Percentiles rank a stretch among this genome's conserved stretches.
phyloP scores from a whole-genome alignment of 2,797 vertebrate genomes.

The Eleutherodactylus coqui region DNA sequence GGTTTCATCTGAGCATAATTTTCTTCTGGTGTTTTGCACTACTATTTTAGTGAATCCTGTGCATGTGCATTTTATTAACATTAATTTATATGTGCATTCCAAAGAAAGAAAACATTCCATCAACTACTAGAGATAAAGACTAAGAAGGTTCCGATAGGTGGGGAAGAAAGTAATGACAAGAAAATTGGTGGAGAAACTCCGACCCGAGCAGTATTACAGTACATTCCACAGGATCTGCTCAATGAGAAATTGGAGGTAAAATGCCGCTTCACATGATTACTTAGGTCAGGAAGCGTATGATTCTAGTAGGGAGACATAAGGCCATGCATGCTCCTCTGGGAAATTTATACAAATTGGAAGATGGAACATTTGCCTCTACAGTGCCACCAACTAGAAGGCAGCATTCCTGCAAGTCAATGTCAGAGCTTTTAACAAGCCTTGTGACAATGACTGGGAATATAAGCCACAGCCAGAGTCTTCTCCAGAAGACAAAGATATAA shows the following conservation, averaged over 20 bases:
- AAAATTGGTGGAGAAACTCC: slow-evolving; percentile 85
- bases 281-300: too few relatives aligned
- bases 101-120: slow-evolving; percentile 89
- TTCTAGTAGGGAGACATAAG: too few relatives aligned
- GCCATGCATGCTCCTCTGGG: too few relatives aligned
- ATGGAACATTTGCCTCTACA: too few relatives aligned
- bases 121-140: slow-evolving; percentile 89
- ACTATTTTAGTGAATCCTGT: not conserved
- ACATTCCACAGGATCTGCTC: slow-evolving; percentile 82
- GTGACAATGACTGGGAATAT: too few relatives aligned
- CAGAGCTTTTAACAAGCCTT: too few relatives aligned
- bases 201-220: slow-evolving; percentile 85
- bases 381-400: too few relatives aligned
- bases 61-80: not conserved
- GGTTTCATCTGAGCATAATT: too few relatives aligned
- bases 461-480: too few relatives aligned
- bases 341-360: too few relatives aligned
- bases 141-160: slow-evolving; percentile 80
- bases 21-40: not conserved
- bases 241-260: slow-evolving; percentile 88
- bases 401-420: too few relatives aligned
- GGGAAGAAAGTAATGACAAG: slow-evolving; percentile 85
- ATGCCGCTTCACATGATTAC: not conserved
- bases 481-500: too few relatives aligned
- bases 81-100: not conserved